phyloP scores from a whole-genome alignment of 2,888 invertebrate genomes.

The Polyommatus icarus region DNA sequence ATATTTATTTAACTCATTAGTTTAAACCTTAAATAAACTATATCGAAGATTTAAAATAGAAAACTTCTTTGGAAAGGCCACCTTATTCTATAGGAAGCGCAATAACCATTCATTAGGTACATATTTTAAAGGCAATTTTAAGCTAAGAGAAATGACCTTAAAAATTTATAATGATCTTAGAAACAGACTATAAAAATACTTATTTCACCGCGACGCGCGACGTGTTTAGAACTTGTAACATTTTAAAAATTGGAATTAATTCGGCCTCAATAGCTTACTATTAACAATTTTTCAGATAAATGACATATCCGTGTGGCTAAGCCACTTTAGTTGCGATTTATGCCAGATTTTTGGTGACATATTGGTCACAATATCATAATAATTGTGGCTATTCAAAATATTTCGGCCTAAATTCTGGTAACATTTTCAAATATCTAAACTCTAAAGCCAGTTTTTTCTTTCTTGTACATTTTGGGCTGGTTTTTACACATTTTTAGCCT shows the following conservation, averaged over 20 bases:
- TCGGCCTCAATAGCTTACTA: not conserved
- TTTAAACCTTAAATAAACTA: conserved; percentile 70
- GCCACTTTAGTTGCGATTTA: not conserved
- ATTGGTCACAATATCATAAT: not conserved
- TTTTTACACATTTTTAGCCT: too few species aligned
- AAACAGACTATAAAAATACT: conserved; percentile 25
- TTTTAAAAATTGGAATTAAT: conserved; percentile 22
- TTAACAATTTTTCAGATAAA: not conserved
- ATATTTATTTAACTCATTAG: conserved; percentile 47
- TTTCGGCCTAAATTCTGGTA: not conserved
- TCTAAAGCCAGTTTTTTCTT: too few species aligned
- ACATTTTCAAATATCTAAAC: not conserved
- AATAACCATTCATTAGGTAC: conserved; percentile 3
- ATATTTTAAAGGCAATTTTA: not conserved
- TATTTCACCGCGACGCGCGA: not conserved
- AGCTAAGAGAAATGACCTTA: not conserved
- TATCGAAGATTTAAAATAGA: conserved; percentile 69
- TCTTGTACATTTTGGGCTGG: too few species aligned
- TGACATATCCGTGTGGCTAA: not conserved
- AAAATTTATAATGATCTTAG: not conserved
- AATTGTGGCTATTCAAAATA: not conserved
- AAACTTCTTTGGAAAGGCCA: conserved; percentile 78
- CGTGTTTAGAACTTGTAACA: not conserved
- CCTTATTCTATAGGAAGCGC: conserved; percentile 50
- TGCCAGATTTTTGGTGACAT: not conserved